A percentile compares a stretch with the other conserved stretches of the same genome.
phyloP scores from a whole-genome alignment of 1,140 invertebrate species.

The Drosophila willistoni region DNA sequence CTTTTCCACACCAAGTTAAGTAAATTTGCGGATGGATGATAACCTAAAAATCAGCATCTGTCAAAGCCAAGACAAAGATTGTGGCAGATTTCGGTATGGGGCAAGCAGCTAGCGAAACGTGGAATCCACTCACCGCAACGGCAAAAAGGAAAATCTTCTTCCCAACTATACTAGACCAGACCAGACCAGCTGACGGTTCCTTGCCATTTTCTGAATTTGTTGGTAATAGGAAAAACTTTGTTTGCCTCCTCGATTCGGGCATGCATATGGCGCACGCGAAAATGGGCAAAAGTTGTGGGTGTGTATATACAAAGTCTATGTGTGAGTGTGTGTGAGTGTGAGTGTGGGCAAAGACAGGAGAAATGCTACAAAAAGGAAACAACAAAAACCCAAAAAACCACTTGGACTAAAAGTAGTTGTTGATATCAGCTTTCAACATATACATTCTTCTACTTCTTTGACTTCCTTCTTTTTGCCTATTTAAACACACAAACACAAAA shows the following conservation, averaged over 20 bases:
- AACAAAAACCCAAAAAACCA: constrained; percentile 15
- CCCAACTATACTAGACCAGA: constrained; percentile 36
- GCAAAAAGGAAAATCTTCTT: constrained; percentile 15
- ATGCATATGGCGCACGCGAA: constrained; percentile 63
- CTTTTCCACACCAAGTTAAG: background rate
- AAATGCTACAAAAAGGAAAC: background rate
- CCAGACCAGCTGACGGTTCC: constrained; percentile 57
- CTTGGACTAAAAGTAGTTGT: constrained; percentile 59
- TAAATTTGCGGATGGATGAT: constrained; percentile 25
- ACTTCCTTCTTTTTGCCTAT: constrained; percentile 36
- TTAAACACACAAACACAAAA: constrained; percentile 60
- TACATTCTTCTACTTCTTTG: constrained; percentile 6
- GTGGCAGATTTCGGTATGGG: background rate
- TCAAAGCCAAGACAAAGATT: constrained; percentile 38
- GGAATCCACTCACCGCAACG: constrained; percentile 13
- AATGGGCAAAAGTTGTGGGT: constrained; percentile 30
- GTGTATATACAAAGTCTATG: background rate
- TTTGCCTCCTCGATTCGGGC: constrained; percentile 26
- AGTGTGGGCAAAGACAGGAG: background rate
- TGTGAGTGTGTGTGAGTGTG: background rate
- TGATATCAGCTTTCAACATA: constrained; percentile 74
- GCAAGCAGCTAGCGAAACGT: constrained; percentile 27
- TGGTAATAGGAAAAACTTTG: constrained; percentile 48
- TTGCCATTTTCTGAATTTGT: constrained; percentile 64
- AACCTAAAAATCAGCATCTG: constrained; percentile 64